Evolutionary conservation across 2,797 vertebrate species (phyloP).

Genomic region (Tauraco hartlaubi): DNA sequence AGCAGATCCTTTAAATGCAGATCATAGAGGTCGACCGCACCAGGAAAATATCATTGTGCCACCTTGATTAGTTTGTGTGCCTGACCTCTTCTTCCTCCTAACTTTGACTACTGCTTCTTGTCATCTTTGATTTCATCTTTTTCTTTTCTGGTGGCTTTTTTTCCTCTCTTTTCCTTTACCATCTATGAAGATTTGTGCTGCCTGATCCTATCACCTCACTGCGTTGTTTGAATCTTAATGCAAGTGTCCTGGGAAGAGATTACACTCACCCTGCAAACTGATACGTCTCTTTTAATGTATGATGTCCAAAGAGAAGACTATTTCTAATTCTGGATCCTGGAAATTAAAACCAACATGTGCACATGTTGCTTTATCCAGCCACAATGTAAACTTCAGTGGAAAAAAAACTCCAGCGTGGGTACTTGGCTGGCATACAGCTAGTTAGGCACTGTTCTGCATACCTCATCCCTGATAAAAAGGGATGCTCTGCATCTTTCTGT

Average conservation of each 20-base stretch:
- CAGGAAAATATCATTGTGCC: not conserved
- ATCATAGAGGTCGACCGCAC: not conserved
- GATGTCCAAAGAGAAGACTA: not conserved
- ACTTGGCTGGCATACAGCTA: not conserved
- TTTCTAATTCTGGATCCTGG: not conserved
- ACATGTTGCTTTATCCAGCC: not conserved
- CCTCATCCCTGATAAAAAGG: not conserved
- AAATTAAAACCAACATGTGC: not conserved
- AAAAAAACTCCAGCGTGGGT: not conserved
- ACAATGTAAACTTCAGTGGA: not conserved
- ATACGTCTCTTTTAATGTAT: not conserved
- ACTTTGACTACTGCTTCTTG: not conserved
- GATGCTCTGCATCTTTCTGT: not conserved
- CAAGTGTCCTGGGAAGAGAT: not conserved
- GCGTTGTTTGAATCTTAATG: conserved; percentile 25
- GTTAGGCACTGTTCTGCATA: not conserved
- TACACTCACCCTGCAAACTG: conserved; percentile 3
- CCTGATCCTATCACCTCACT: not conserved
- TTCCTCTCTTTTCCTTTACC: not conserved
- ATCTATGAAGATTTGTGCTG: not conserved
- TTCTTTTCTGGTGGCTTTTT: not conserved
- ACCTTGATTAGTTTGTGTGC: not conserved
- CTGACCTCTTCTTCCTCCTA: not conserved
- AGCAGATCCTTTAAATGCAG: not conserved
- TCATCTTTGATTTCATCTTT: conserved; percentile 12